phyloP scores from a whole-genome alignment of 2,888 invertebrate species.

The Physocephala rufipes region DNA sequence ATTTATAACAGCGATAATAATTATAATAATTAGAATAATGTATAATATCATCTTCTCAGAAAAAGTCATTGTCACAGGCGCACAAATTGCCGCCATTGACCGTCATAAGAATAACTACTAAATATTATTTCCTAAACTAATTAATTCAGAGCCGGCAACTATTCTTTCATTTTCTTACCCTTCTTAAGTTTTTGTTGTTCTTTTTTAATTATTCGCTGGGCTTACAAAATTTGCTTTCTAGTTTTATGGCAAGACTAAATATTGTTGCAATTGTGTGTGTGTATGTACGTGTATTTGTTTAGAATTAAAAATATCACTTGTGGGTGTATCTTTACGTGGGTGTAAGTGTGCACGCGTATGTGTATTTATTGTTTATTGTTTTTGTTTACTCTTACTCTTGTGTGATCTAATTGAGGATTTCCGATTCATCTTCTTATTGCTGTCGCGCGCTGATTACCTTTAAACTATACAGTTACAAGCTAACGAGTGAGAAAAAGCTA shows the following conservation, averaged over 20 bases:
- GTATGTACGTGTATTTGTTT: neutral
- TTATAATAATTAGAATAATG: too few relatives aligned
- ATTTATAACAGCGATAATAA: too few relatives aligned
- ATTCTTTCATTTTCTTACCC: constrained; percentile 23
- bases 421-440: constrained; percentile 30
- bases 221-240: constrained; percentile 3
- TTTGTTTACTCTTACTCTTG: neutral
- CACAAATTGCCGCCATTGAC: constrained; percentile 47
- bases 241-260: neutral
- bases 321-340: neutral
- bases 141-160: constrained; percentile 15
- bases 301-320: neutral
- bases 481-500: too few relatives aligned
- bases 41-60: too few relatives aligned
- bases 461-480: too few relatives aligned
- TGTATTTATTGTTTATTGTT: neutral
- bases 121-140: neutral
- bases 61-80: constrained; percentile 30
- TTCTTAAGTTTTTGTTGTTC: too few relatives aligned
- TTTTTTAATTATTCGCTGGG: constrained; percentile 4
- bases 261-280: too few relatives aligned
- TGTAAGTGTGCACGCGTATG: neutral
- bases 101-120: constrained; percentile 31
- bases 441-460: constrained; percentile 6
- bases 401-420: constrained; percentile 36